Evolutionary conservation across 2,113 vertebrate species (phyloP).

Genomic region (Otocyon megalotis): DNA sequence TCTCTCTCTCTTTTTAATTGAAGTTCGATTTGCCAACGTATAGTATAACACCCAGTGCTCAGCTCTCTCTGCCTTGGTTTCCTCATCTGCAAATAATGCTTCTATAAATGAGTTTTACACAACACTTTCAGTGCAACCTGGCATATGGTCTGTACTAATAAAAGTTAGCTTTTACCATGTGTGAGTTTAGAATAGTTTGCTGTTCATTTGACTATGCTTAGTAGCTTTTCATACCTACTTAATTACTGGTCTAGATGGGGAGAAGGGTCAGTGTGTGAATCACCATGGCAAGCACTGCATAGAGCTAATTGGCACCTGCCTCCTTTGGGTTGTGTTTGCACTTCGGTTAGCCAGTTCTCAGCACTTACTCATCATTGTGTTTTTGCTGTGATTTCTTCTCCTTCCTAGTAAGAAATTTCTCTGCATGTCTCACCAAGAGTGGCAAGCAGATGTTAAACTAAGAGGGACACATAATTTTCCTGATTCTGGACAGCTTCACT

Average conservation of each 20-base stretch:
- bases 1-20: too few species aligned
- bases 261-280: not conserved
- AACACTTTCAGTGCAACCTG: not conserved
- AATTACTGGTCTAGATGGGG: constrained; percentile 22
- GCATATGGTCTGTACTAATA: not conserved
- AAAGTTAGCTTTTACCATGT: constrained; percentile 52
- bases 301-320: not conserved
- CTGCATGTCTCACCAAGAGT: not conserved
- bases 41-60: too few species aligned
- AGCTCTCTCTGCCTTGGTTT: not conserved
- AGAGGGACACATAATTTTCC: not conserved
- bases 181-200: constrained; percentile 33
- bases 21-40: too few species aligned
- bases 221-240: constrained; percentile 1
- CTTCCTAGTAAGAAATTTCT: not conserved
- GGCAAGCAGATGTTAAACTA: not conserved
- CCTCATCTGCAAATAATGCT: constrained; percentile 34
- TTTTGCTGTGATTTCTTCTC: not conserved
- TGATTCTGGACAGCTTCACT: not conserved
- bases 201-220: constrained; percentile 44
- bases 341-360: not conserved
- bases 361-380: not conserved
- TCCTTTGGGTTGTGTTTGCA: not conserved
- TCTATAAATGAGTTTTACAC: constrained; percentile 42
- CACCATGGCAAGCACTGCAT: not conserved